Conservation (phyloP, 2,888 invertebrate genomes). For the Abrostola triplasia region DNA sequence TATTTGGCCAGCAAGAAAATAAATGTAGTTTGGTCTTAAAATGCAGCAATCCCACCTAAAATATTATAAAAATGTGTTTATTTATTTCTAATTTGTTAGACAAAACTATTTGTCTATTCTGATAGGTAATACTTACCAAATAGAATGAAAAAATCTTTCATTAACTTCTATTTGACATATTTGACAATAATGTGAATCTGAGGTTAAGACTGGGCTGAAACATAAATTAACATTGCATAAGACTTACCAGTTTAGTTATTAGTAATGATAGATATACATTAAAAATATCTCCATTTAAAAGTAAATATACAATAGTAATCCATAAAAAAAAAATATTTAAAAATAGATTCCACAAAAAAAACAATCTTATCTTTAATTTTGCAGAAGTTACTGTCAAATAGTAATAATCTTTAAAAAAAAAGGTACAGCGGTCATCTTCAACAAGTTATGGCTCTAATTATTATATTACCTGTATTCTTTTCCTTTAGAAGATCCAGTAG, state of each 20-base stretch:
- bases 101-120: background rate
- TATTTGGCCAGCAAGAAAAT: constrained; percentile 91
- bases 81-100: background rate
- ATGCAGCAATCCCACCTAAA: constrained; percentile 95
- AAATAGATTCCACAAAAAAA: too few species aligned
- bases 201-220: constrained; percentile 87
- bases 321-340: too few species aligned
- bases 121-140: constrained; percentile 88
- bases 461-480: constrained; percentile 81
- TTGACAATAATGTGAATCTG: constrained; percentile 93
- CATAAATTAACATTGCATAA: constrained; percentile 2
- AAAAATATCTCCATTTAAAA: too few species aligned
- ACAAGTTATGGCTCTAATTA: background rate
- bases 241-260: background rate
- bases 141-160: constrained; percentile 93
- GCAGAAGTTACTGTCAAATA: too few species aligned
- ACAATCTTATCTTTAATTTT: too few species aligned
- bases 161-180: constrained; percentile 94
- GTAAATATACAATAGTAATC: too few species aligned
- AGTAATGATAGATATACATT: background rate
- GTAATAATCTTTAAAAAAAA: too few species aligned
- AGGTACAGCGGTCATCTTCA: too few species aligned
- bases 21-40: constrained; percentile 92
- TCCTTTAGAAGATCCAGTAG: constrained; percentile 79
- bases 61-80: constrained; percentile 35